These are phyloP conservation scores for Calycopis cecrops DNA, from an alignment of 1,140 invertebrate genomes.

Conservation along the genomic window DNA sequence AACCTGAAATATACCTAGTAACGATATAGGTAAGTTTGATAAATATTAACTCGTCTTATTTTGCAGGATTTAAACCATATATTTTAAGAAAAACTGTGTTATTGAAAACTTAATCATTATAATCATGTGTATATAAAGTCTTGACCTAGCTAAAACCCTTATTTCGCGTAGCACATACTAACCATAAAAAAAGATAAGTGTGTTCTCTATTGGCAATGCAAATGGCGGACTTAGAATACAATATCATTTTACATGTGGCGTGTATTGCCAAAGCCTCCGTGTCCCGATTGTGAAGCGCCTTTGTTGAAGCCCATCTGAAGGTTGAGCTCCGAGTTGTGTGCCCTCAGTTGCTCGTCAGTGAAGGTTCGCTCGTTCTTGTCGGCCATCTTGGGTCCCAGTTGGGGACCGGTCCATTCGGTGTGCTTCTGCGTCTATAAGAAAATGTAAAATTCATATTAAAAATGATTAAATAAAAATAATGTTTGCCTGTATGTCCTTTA, in stretches of 20 bases:
- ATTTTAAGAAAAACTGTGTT: no score
- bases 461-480: background rate
- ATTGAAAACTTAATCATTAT: no score
- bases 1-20: no score
- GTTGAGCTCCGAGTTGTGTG: conserved; percentile 92
- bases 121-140: no score
- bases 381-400: conserved; percentile 94
- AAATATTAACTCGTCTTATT: no score
- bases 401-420: conserved; percentile 92
- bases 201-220: background rate
- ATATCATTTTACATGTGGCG: conserved; percentile 86
- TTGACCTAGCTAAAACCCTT: no score
- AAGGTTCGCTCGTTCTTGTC: conserved; percentile 95
- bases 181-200: no score
- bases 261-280: conserved; percentile 95
- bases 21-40: no score
- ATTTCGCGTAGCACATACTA: no score
- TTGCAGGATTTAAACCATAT: no score
- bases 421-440: conserved; percentile 90
- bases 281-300: conserved; percentile 89
- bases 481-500: no score
- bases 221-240: conserved; percentile 4
- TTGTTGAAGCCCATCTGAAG: conserved; percentile 99
- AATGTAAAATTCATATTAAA: conserved; percentile 13
- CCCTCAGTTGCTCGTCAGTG: conserved; percentile 94